Conservation (phyloP, 35 echinoderm and acorn worm genomes). For the Eucidaris tribuloides region DNA sequence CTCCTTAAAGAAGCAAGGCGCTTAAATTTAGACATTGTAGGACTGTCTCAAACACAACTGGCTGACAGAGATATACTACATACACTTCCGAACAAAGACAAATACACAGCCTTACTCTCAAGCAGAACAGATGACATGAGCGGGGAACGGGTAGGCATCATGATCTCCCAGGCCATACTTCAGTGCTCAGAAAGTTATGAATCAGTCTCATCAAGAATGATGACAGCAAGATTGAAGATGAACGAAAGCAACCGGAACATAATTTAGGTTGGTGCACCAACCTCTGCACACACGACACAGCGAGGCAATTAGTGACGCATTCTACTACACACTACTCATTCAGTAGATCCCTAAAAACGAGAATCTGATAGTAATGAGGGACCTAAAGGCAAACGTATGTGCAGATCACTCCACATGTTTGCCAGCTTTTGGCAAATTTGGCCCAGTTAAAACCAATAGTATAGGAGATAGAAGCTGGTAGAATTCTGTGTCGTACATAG, state of each 20-base stretch:
- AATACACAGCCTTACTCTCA: no score
- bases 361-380: background rate
- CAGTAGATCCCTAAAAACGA: background rate
- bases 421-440: background rate
- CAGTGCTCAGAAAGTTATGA: constrained; percentile 1
- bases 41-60: no score
- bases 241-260: constrained; percentile 4
- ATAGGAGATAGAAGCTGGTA: background rate
- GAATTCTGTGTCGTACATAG: background rate
- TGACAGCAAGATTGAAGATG: background rate
- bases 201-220: constrained; percentile 23
- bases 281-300: background rate
- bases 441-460: background rate
- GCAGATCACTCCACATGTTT: background rate
- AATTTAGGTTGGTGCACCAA: background rate
- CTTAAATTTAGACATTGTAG: no score
- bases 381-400: background rate
- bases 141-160: no score
- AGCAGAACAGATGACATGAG: no score
- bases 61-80: no score
- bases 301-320: background rate
- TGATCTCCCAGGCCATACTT: background rate
- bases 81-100: no score
- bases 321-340: background rate
- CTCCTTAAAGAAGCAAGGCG: no score